Evolutionary conservation across 2,797 vertebrate species (phyloP).

Genomic region (Lacerta bilineata): DNA sequence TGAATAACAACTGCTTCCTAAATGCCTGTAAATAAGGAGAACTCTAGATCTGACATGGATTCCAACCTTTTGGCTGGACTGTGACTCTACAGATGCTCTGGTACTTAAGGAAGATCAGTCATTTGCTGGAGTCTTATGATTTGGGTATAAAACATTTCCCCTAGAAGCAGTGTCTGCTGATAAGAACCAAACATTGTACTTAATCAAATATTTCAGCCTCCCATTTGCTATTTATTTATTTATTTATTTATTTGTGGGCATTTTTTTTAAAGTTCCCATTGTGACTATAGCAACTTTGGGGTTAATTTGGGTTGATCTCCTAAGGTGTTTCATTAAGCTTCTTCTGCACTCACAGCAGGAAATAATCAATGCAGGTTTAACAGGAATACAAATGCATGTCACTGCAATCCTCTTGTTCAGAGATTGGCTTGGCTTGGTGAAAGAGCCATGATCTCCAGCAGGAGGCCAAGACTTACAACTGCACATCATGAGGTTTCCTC

Average conservation of each 20-base stretch:
- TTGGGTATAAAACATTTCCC: background rate
- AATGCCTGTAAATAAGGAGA: background rate
- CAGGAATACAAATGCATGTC: background rate
- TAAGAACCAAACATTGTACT: accelerated
- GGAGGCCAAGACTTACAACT: background rate
- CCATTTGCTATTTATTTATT: background rate
- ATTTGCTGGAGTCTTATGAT: background rate
- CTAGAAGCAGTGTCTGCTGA: background rate
- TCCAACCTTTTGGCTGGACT: background rate
- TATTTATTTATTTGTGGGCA: too few species aligned
- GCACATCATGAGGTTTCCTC: background rate
- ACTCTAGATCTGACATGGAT: accelerated
- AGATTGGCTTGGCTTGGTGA: background rate
- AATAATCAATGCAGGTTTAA: constrained; percentile 20
- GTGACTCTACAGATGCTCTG: background rate
- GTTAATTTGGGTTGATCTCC: background rate
- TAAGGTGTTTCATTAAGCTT: accelerated
- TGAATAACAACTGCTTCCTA: accelerated
- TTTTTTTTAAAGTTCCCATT: background rate
- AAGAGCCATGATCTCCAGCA: background rate
- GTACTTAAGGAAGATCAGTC: background rate
- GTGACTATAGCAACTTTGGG: accelerated
- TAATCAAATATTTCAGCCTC: background rate
- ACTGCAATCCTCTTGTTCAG: background rate
- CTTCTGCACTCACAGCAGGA: background rate